These are phyloP conservation scores for Lumbricus terrestris DNA, from an alignment of 2,888 invertebrate species.

Conservation along the genomic window DNA sequence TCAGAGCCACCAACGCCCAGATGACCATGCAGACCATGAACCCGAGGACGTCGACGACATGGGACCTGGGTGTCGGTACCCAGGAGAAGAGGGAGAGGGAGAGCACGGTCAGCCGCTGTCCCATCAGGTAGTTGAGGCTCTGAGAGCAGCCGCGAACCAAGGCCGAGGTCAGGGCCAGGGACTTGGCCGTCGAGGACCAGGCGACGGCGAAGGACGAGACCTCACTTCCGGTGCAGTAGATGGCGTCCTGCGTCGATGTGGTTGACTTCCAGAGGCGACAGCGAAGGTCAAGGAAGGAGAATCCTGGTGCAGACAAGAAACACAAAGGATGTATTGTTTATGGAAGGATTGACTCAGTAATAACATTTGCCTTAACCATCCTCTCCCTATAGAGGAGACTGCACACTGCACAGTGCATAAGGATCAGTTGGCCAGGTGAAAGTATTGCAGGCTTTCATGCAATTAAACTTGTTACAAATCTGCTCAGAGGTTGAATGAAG, in stretches of 20 bases:
- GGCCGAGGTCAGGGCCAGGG: not conserved
- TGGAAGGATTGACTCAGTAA: too few relatives aligned
- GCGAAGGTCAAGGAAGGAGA: not conserved
- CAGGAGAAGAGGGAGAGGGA: not conserved
- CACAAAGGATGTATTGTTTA: not conserved
- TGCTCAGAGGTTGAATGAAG: too few relatives aligned
- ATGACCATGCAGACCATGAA: not conserved
- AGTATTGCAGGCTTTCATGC: too few relatives aligned
- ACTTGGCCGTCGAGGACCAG: not conserved
- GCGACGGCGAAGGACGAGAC: not conserved
- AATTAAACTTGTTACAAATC: too few relatives aligned
- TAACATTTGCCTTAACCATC: too few relatives aligned
- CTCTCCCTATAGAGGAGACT: too few relatives aligned
- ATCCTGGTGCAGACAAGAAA: not conserved
- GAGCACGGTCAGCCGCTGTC: not conserved
- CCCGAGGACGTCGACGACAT: not conserved
- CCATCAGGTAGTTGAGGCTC: constrained; percentile 18
- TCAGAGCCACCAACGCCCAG: not conserved
- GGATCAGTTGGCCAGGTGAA: too few relatives aligned
- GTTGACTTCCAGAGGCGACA: not conserved
- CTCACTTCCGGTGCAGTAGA: not conserved
- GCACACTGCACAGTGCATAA: too few relatives aligned
- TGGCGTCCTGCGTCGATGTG: not conserved
- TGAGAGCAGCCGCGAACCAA: not conserved
- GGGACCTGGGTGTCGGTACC: not conserved